These are phyloP conservation scores for Tenthredo distinguenda DNA, from an alignment of 2,888 invertebrate genomes.

Conservation along the genomic window DNA sequence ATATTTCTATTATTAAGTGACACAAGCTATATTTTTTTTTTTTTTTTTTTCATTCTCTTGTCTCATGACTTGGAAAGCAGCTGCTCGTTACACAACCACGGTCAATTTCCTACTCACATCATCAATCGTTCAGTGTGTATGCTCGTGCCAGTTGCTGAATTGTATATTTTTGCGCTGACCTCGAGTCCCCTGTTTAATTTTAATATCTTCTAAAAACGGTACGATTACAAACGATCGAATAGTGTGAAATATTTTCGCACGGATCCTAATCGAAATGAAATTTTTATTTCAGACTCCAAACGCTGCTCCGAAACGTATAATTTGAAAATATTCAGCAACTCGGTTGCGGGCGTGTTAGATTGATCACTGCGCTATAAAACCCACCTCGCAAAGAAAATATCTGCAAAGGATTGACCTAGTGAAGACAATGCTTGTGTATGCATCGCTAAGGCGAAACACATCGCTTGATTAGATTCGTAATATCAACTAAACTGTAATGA, in stretches of 20 bases:
- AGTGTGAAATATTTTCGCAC: neutral
- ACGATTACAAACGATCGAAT: neutral
- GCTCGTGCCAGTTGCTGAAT: neutral
- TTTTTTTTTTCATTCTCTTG: neutral
- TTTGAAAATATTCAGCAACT: neutral
- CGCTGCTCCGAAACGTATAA: neutral
- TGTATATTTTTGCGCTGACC: neutral
- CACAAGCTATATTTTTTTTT: neutral
- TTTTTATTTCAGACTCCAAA: neutral
- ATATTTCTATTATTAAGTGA: neutral
- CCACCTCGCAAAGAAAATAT: neutral
- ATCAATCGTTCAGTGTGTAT: neutral
- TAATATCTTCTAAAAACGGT: neutral
- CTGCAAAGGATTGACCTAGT: neutral
- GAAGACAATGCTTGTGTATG: constrained; percentile 6
- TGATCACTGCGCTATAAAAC: neutral
- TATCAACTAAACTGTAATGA: neutral
- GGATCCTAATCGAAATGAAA: neutral
- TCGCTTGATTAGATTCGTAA: neutral
- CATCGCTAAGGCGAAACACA: neutral
- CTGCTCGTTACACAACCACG: neutral
- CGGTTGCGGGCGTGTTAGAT: no score
- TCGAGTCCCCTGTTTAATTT: neutral
- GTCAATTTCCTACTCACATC: neutral
- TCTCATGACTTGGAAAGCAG: neutral